Conservation (phyloP, 2,888 invertebrate species). For the Platynereis dumerilii region DNA sequence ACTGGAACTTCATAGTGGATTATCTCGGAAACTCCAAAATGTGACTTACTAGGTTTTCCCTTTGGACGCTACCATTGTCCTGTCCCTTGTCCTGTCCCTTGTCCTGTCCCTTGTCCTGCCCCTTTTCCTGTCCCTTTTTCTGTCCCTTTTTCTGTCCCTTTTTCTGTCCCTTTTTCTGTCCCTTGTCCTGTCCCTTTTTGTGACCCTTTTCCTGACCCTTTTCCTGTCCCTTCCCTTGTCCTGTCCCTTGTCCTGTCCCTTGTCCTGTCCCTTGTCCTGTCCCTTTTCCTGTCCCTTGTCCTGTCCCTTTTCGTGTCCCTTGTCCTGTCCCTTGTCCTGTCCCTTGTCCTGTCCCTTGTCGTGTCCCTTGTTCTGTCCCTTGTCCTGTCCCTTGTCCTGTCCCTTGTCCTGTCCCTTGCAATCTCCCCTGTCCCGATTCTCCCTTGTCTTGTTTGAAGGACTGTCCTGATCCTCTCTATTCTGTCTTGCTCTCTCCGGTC, state of each 20-base stretch:
- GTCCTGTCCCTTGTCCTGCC: not conserved
- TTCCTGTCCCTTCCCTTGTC: conserved; percentile 2
- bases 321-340: not conserved
- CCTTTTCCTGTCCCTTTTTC: not conserved
- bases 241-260: not conserved
- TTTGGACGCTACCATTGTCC: too few relatives aligned
- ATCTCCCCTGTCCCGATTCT: not conserved
- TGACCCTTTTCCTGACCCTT: not conserved
- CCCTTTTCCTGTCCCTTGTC: not conserved
- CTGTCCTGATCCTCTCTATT: not conserved
- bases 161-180: not conserved
- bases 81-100: not conserved
- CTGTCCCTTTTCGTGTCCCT: not conserved
- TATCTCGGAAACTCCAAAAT: too few relatives aligned
- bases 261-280: not conserved
- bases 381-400: not conserved
- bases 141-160: not conserved
- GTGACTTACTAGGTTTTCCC: too few relatives aligned
- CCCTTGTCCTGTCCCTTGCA: not conserved
- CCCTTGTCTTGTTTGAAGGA: not conserved
- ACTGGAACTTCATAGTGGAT: too few relatives aligned
- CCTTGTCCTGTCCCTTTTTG: not conserved
- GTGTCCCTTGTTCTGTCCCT: not conserved
- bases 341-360: not conserved
- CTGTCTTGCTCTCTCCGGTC: not conserved